Evolutionary conservation across 2,113 vertebrate species (phyloP).

Genomic region (Ictalurus punctatus): DNA sequence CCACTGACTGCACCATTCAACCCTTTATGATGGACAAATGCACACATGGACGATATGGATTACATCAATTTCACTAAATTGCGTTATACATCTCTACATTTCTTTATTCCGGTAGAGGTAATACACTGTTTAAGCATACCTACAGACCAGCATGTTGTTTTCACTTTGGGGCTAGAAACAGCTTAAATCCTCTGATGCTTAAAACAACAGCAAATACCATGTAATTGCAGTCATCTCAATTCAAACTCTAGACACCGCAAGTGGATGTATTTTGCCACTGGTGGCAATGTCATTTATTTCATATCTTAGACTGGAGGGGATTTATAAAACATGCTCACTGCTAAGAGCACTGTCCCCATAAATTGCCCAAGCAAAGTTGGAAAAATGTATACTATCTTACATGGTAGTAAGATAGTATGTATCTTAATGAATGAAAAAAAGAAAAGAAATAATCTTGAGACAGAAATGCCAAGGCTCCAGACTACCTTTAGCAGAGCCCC

Average conservation of each 20-base stretch:
- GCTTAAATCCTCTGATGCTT: neutral
- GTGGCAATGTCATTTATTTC: slow-evolving; percentile 47
- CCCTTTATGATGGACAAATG: slow-evolving; percentile 68
- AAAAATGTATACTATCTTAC: neutral
- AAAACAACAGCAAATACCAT: slow-evolving; percentile 5
- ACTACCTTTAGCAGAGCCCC: slow-evolving; percentile 76
- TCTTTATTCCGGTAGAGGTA: neutral
- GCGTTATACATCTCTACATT: neutral
- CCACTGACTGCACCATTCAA: slow-evolving; percentile 84
- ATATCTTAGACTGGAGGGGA: slow-evolving; percentile 19
- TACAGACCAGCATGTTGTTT: neutral
- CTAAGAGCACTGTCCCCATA: neutral
- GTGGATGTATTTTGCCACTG: slow-evolving; percentile 41
- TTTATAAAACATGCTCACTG: slow-evolving; percentile 15
- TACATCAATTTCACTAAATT: neutral
- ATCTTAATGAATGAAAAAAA: neutral
- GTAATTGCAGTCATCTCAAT: slow-evolving; percentile 33
- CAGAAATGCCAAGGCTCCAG: neutral
- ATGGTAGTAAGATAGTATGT: no score
- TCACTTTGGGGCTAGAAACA: neutral
- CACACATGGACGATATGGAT: slow-evolving; percentile 11
- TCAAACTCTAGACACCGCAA: neutral
- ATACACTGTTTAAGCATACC: neutral
- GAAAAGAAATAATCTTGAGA: neutral
- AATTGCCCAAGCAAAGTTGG: neutral